Conservation (phyloP, 2,888 invertebrate species). For the Hyalella azteca region DNA sequence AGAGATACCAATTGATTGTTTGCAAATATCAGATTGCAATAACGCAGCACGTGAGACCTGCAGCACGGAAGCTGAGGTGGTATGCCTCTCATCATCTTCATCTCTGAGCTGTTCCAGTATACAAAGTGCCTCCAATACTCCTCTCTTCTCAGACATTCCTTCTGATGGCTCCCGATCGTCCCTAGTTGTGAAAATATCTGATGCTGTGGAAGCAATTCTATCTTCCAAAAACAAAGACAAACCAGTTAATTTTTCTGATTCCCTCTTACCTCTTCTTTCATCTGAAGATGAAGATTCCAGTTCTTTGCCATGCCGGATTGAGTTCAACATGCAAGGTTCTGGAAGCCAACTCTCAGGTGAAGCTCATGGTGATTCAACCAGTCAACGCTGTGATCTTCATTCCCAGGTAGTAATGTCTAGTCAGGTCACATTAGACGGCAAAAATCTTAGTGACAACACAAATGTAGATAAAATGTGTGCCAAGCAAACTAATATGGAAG, state of each 20-base stretch:
- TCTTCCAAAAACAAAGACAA: conserved; percentile 11
- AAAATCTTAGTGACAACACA: neutral
- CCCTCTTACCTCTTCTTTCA: neutral
- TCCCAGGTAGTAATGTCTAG: neutral
- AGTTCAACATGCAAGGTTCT: too few species aligned
- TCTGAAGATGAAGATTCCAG: neutral
- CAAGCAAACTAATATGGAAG: neutral
- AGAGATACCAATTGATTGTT: neutral
- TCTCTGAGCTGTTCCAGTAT: conserved; percentile 38
- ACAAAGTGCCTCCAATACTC: conserved; percentile 47
- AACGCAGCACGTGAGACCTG: neutral
- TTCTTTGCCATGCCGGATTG: neutral
- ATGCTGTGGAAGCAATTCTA: conserved; percentile 54
- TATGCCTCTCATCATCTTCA: conserved; percentile 29
- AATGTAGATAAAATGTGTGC: neutral
- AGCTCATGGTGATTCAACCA: too few species aligned
- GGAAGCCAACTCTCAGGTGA: too few species aligned
- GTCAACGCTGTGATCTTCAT: neutral
- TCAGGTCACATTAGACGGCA: neutral
- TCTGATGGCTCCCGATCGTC: conserved; percentile 50
- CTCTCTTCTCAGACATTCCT: conserved; percentile 52
- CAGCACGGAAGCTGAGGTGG: conserved; percentile 1
- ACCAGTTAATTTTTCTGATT: conserved; percentile 9
- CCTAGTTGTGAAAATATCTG: conserved; percentile 53
- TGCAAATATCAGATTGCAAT: neutral